These are phyloP conservation scores for Bombus waltoni DNA, from an alignment of 1,140 invertebrate genomes.

Conservation along the genomic window DNA sequence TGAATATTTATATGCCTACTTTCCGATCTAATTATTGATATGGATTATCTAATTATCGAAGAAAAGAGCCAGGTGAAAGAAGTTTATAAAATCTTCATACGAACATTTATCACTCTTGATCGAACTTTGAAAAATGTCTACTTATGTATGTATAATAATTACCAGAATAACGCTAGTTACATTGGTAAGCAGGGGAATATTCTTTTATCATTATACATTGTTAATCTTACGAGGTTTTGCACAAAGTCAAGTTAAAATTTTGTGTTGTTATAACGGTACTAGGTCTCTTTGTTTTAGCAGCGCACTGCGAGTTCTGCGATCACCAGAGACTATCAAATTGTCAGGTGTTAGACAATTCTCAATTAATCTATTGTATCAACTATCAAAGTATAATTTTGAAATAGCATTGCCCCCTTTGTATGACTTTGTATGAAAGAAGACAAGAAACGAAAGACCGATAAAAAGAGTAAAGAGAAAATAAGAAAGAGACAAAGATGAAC, in stretches of 20 bases:
- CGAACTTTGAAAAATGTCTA: conserved; percentile 25
- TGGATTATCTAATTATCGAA: conserved; percentile 2
- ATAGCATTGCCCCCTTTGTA: conserved; percentile 7
- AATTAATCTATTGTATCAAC: conserved; percentile 5
- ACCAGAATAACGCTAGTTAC: conserved; percentile 41
- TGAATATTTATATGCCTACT: neutral
- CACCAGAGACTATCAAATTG: conserved; percentile 45
- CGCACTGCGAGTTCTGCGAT: conserved; percentile 56
- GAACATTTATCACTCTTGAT: conserved; percentile 25
- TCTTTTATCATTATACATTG: conserved; percentile 4
- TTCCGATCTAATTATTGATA: neutral
- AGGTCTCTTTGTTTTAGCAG: conserved; percentile 13
- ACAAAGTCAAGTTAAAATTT: conserved; percentile 8
- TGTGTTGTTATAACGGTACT: conserved; percentile 33
- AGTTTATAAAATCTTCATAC: conserved; percentile 8
- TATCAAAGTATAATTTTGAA: conserved; percentile 26
- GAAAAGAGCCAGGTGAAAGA: neutral
- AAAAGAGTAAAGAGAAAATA: conserved; percentile 1
- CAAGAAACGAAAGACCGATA: conserved; percentile 13
- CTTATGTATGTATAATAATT: conserved; percentile 26
- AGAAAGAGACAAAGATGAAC: conserved; percentile 5
- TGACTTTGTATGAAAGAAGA: neutral
- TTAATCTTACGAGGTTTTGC: conserved; percentile 18
- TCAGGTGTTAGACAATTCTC: neutral
- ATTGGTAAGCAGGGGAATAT: neutral